phyloP scores from a whole-genome alignment of 2,888 invertebrate genomes.

The Cantharis nigra region DNA sequence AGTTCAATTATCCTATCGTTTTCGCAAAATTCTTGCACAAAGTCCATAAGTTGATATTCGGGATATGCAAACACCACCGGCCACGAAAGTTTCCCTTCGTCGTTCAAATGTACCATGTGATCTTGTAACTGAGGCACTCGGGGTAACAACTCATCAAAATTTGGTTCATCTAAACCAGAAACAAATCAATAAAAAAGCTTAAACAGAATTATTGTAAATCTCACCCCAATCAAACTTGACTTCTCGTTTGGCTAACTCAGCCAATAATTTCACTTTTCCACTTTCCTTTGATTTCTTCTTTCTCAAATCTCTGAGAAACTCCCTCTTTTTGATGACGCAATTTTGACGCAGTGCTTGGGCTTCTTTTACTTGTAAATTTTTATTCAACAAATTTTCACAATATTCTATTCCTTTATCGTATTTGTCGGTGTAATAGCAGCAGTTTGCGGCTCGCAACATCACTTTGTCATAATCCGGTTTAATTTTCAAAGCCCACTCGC shows the following conservation, averaged over 20 bases:
- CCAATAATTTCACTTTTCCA: slow-evolving; percentile 54
- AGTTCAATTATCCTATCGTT: slow-evolving; percentile 56
- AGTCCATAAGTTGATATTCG: slow-evolving; percentile 85
- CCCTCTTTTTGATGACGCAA: slow-evolving; percentile 59
- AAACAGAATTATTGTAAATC: slow-evolving; percentile 47
- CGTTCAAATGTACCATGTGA: slow-evolving; percentile 66
- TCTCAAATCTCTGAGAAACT: slow-evolving; percentile 60
- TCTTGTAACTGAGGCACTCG: slow-evolving; percentile 68
- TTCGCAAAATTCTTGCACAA: slow-evolving; percentile 81
- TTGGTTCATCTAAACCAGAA: slow-evolving; percentile 41
- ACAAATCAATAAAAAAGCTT: neutral
- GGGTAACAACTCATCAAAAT: slow-evolving; percentile 65
- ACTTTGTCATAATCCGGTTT: slow-evolving; percentile 81
- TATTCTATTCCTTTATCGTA: slow-evolving; percentile 74
- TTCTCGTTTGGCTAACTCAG: slow-evolving; percentile 55
- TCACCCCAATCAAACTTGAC: slow-evolving; percentile 62
- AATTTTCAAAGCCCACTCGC: slow-evolving; percentile 75
- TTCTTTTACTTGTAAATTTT: slow-evolving; percentile 62
- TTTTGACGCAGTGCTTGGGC: slow-evolving; percentile 61
- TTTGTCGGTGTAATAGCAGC: slow-evolving; percentile 68
- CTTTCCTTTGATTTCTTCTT: slow-evolving; percentile 57
- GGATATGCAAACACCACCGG: slow-evolving; percentile 90
- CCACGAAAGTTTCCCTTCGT: slow-evolving; percentile 72
- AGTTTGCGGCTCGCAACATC: slow-evolving; percentile 73
- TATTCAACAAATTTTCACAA: slow-evolving; percentile 70